Evolutionary conservation across 1,140 invertebrate genomes (phyloP).

Genomic region (Heterodera schachtii): DNA sequence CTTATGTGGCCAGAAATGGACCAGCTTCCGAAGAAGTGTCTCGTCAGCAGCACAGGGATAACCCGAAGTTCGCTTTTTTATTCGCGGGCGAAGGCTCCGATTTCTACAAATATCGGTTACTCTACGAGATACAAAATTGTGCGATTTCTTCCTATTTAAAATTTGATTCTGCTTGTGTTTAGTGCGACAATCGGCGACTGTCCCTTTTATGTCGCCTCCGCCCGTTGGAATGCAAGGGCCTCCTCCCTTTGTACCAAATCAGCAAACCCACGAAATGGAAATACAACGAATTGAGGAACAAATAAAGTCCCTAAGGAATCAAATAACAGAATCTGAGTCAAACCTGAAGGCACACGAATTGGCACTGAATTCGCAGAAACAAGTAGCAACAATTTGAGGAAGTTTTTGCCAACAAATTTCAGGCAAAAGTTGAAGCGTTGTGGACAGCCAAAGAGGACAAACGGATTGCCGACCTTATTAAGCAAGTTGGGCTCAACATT

Average conservation of each 20-base stretch:
- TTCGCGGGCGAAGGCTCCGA: conserved; percentile 92
- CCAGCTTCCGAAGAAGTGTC: conserved; percentile 97
- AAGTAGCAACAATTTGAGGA: conserved; percentile 34
- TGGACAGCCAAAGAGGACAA: conserved; percentile 42
- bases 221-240: conserved; percentile 2
- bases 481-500: conserved; percentile 53
- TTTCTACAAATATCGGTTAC: conserved; percentile 93
- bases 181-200: not conserved
- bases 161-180: conserved; percentile 18
- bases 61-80: conserved; percentile 92
- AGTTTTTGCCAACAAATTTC: not conserved
- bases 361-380: conserved; percentile 46
- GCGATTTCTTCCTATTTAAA: conserved; percentile 33
- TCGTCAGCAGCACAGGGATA: conserved; percentile 94
- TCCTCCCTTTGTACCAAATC: not conserved
- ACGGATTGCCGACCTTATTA: conserved; percentile 46
- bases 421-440: conserved; percentile 49
- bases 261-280: conserved; percentile 28
- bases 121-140: conserved; percentile 51
- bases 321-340: conserved; percentile 51
- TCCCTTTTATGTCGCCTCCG: conserved; percentile 26
- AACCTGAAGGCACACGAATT: conserved; percentile 54
- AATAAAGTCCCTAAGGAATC: conserved; percentile 38
- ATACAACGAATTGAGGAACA: conserved; percentile 39
- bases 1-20: conserved; percentile 97